Base-by-base conservation (phyloP, 2,888 invertebrate genomes). In the Bibio marci region DNA sequence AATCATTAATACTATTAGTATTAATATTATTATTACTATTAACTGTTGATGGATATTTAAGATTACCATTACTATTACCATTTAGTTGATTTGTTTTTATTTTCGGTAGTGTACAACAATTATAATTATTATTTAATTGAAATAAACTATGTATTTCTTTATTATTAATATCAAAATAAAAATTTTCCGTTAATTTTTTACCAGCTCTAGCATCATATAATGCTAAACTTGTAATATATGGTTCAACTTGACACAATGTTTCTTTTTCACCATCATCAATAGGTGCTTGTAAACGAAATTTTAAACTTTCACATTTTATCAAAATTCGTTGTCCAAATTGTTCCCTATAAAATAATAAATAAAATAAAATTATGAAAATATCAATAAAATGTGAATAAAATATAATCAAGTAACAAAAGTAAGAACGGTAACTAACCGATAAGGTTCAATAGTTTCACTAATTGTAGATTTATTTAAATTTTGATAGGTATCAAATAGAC, bases 111-210 rank as follows among this genome's bases (percentile, higher is more conserved):
- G 36, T 10, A 25, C 32, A 22, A 31, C 32, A 11, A 36, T 36
- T 40, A n/a, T n/a, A n/a, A 11, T 22, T 17, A 11, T 4, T 17
- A 25, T 25, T 31, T 31, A 35, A 37, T 37, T 49, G 63, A 43
- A 75, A 50, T 57, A 76, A 65, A 43, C 66, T 68, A 35, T 68
- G 62, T n/a, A 82, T 76, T 44, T 73, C 70, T 10, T 75, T 69
- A 52, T 79, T 75, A 63, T 88, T 88, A 13, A 87, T 66, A 58
- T 88, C 85, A 53, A 87, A 86, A 59, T 88, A 80, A 64, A 92
- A 92, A 62, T 88, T 90, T 59, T 94, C 94, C 2, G 90, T 85
- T 45, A 95, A 66, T 63, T 94, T 94, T 53, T 76, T 73, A 28
- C 82, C 82, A 47, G 76, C 77, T 53, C 80, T 78, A 6, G 82